Percentiles rank a stretch among this genome's conserved stretches.
phyloP scores from a whole-genome alignment of 2,797 vertebrate species.

The Cirrhinus molitorella region DNA sequence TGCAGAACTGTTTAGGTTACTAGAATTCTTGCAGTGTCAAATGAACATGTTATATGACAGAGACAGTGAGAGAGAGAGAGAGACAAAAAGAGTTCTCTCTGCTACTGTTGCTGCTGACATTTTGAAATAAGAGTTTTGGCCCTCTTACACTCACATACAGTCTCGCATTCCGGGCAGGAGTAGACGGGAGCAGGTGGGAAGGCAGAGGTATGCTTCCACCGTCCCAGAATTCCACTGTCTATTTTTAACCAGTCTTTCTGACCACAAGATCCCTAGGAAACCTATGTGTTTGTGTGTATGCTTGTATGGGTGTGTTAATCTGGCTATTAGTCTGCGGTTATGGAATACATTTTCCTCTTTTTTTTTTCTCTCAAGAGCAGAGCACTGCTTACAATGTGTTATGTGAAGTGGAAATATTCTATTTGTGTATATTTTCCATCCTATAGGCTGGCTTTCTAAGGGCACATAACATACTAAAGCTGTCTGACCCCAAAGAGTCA shows the following conservation, averaged over 20 bases:
- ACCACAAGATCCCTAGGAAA: constrained; percentile 53
- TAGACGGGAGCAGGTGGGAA: constrained; percentile 82
- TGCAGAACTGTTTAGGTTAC: not conserved
- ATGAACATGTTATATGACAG: not conserved
- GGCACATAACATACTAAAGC: constrained; percentile 34
- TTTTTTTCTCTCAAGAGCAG: constrained; percentile 6
- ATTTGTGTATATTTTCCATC: constrained; percentile 31
- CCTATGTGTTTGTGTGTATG: constrained; percentile 42
- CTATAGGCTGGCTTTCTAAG: not conserved
- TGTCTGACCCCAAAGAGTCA: constrained; percentile 4
- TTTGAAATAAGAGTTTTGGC: constrained; percentile 57
- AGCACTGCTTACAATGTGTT: not conserved
- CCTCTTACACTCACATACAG: constrained; percentile 45
- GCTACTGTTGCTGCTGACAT: constrained; percentile 68
- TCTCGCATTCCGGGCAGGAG: constrained; percentile 64
- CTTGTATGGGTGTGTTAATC: not conserved
- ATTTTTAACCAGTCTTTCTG: constrained; percentile 64
- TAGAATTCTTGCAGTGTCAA: not conserved
- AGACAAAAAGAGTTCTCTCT: constrained; percentile 57
- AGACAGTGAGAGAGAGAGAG: constrained; percentile 47
- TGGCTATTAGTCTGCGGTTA: not conserved
- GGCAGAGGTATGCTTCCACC: constrained; percentile 68
- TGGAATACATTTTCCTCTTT: not conserved
- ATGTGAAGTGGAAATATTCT: constrained; percentile 31
- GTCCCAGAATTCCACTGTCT: constrained; percentile 58